phyloP scores from a whole-genome alignment of 2,888 invertebrate genomes.

The Dermolepida albohirtum region DNA sequence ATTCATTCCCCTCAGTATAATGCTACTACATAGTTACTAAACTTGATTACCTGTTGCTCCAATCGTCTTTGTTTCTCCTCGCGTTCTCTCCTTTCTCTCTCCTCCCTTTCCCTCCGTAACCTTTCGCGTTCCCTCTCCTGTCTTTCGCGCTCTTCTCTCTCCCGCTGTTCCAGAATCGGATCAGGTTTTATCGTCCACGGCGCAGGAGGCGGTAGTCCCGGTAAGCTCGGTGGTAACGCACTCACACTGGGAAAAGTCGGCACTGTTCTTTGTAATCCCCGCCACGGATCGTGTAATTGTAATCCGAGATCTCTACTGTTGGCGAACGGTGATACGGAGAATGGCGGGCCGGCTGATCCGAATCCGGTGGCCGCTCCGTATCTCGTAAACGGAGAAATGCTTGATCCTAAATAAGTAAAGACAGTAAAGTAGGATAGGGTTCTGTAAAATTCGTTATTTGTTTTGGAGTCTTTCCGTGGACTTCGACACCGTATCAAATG shows the following conservation, averaged over 20 bases:
- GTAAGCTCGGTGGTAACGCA: slow-evolving; percentile 66
- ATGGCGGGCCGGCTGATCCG: slow-evolving; percentile 63
- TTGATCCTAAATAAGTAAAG: slow-evolving; percentile 65
- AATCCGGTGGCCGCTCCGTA: slow-evolving; percentile 70
- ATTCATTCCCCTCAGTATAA: too few relatives aligned
- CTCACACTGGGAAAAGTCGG: slow-evolving; percentile 68
- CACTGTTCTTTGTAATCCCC: slow-evolving; percentile 74
- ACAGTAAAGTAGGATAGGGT: too few relatives aligned
- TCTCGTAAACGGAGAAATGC: slow-evolving; percentile 84
- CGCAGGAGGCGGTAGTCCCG: slow-evolving; percentile 64
- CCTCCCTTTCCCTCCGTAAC: slow-evolving; percentile 69
- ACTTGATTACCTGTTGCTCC: slow-evolving; percentile 65
- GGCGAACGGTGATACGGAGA: slow-evolving; percentile 57
- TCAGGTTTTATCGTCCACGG: slow-evolving; percentile 78
- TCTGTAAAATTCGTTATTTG: not conserved
- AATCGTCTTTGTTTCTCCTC: slow-evolving; percentile 66
- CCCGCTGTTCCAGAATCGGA: slow-evolving; percentile 72
- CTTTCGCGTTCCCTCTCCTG: slow-evolving; percentile 70
- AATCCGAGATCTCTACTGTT: slow-evolving; percentile 52
- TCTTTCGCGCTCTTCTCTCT: slow-evolving; percentile 73
- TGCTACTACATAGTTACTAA: too few relatives aligned
- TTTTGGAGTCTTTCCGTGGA: not conserved
- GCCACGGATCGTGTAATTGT: slow-evolving; percentile 74
- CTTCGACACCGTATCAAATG: too few relatives aligned
- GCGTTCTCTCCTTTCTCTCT: slow-evolving; percentile 71